Conservation (phyloP, 1,140 invertebrate genomes). For the Nasonia giraulti region DNA sequence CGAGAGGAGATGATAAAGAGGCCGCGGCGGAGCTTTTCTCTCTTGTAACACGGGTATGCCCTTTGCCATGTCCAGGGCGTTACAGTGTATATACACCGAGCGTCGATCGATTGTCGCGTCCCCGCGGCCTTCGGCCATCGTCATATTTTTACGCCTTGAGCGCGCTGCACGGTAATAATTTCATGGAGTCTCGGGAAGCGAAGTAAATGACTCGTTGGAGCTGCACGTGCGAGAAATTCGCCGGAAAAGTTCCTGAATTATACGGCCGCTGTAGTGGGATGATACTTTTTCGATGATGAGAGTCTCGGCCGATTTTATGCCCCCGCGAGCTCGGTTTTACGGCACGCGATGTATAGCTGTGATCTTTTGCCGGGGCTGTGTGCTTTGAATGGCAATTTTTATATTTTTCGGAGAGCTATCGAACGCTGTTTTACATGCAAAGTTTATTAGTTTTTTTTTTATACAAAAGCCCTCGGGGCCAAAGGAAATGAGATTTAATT, state of each 20-base stretch:
- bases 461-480: no score
- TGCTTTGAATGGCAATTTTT: no score
- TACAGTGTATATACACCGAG: no score
- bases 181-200: background rate
- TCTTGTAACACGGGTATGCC: background rate
- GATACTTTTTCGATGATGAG: background rate
- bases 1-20: background rate
- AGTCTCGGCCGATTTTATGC: background rate
- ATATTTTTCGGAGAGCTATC: no score
- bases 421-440: no score
- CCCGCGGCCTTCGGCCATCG: background rate
- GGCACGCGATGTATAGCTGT: no score
- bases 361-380: no score
- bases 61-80: background rate
- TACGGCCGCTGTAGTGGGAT: background rate
- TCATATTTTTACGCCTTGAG: background rate
- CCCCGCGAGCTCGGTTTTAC: background rate
- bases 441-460: no score
- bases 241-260: background rate
- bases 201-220: background rate
- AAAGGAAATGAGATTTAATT: no score
- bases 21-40: background rate
- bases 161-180: background rate
- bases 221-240: background rate
- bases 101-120: background rate